Evolutionary conservation across 2,888 invertebrate species (phyloP).

Genomic region (Lasioglossum malachurum): DNA sequence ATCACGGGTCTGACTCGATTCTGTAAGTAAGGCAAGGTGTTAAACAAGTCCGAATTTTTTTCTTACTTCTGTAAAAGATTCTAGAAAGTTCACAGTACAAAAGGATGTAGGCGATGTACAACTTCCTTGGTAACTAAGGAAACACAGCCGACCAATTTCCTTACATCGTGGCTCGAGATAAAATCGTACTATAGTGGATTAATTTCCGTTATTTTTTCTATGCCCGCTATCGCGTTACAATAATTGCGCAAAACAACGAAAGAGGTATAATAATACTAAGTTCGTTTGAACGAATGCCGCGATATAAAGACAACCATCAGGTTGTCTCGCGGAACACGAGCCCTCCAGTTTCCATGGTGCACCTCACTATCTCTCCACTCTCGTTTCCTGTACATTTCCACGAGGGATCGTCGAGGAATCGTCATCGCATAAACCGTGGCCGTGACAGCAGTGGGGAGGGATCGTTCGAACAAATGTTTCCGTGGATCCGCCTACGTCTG

Average conservation of each 20-base stretch:
- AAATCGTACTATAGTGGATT: background rate
- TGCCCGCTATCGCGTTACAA: background rate
- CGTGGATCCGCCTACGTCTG: conserved; percentile 23
- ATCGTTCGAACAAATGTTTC: background rate
- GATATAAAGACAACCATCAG: background rate
- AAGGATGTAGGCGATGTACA: background rate
- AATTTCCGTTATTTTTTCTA: background rate
- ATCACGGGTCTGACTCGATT: too few relatives aligned
- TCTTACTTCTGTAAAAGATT: too few relatives aligned
- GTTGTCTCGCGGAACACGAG: background rate
- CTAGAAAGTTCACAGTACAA: too few relatives aligned
- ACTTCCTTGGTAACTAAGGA: background rate
- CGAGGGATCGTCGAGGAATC: background rate
- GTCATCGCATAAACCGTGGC: conserved; percentile 11
- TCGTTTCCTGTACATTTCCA: conserved; percentile 19
- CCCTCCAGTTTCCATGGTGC: background rate
- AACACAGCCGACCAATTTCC: background rate
- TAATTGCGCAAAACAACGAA: background rate
- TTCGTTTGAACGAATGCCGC: background rate
- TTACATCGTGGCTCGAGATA: background rate
- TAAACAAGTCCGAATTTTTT: too few relatives aligned
- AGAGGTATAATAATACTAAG: background rate
- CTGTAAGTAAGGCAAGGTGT: too few relatives aligned
- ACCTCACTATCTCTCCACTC: conserved; percentile 18
- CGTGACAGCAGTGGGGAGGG: background rate